phyloP scores from a whole-genome alignment of 2,888 invertebrate genomes.

The Monoplex corrugatus region DNA sequence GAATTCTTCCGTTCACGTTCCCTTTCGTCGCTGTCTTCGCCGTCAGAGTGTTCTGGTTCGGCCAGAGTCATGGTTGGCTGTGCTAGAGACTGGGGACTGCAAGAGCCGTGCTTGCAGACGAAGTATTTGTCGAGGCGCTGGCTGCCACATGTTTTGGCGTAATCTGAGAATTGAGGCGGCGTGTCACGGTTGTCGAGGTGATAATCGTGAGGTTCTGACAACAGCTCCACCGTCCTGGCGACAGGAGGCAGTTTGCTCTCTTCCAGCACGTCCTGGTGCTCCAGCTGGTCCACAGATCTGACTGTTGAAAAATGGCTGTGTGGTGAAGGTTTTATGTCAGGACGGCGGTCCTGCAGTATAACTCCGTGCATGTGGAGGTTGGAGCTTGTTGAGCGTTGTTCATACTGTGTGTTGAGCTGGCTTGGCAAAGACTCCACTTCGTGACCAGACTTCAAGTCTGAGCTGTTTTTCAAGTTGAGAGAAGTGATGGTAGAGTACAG shows the following conservation, averaged over 20 bases:
- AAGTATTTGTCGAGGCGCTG: not conserved
- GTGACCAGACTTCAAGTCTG: not conserved
- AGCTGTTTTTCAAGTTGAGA: not conserved
- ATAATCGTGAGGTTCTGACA: conserved; percentile 37
- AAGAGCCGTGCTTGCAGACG: not conserved
- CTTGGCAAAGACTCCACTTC: not conserved
- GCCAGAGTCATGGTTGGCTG: not conserved
- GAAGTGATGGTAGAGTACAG: not conserved
- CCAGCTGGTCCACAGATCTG: not conserved
- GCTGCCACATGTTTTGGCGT: not conserved
- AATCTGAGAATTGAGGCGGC: not conserved
- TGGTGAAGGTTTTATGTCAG: not conserved
- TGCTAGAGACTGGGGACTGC: conserved; percentile 5
- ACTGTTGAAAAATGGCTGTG: not conserved
- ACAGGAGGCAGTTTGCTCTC: conserved; percentile 46
- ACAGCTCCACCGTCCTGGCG: conserved; percentile 46
- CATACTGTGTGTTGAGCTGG: not conserved
- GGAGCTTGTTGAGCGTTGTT: not conserved
- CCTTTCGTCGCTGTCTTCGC: not conserved
- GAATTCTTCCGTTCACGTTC: not conserved
- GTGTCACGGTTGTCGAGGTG: conserved; percentile 17
- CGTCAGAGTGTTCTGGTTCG: not conserved
- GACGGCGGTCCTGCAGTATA: not conserved
- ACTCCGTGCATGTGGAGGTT: conserved; percentile 10
- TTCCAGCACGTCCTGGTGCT: conserved; percentile 37